Base-by-base conservation (phyloP, 30 jellyfish, hydroid and myxozoan genomes). In the Kudoa iwatai region DNA sequence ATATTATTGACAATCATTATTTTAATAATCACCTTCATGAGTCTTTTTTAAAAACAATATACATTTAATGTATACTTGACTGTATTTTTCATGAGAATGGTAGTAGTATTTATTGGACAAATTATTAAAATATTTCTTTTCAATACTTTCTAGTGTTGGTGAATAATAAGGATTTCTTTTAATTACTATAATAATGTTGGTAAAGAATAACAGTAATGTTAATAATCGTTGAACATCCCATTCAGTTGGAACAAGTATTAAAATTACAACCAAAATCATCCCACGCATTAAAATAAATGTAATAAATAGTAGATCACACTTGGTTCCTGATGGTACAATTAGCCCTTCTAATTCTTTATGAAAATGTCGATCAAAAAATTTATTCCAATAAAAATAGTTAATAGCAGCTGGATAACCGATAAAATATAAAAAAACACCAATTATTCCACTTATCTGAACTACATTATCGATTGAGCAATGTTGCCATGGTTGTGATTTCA, bases 401-500 rank as follows among this genome's bases (percentile, higher is more conserved):
- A 77, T 35, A 17, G 83, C 52, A 47, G 61, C 57, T 14, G 94
- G 94, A 9, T 57, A 60, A 3, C 94, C 94, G 40, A 77, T 49
- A 33, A 77, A 62, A 23, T 77, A 77, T 17, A 77, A 54, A 28
- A 77, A 43, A 22, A 58, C 52, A 19, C 94, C 94, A 23, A 51
- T 47, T 12, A 77, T 42, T 1, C 94, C 94, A 43, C 52, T 60
- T 19, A 77, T 46, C 50, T 77, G 94, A 4, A 77, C 52, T 14
- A 62, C 24, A 18, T 87, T 54, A 3, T 64, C 53, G 14, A 77
- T 6, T 11, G 43, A 39, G 46, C 94, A 77, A 14, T 53, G 52
- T 32, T 61, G 64, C 94, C 94, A 77, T 21, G 94, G 94, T 39
- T 77, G 88, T 20, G 94, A 77, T 12, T 84, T 39, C 88, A 77